phyloP scores from a whole-genome alignment of 2,113 vertebrate genomes.

The Pongo abelii region DNA sequence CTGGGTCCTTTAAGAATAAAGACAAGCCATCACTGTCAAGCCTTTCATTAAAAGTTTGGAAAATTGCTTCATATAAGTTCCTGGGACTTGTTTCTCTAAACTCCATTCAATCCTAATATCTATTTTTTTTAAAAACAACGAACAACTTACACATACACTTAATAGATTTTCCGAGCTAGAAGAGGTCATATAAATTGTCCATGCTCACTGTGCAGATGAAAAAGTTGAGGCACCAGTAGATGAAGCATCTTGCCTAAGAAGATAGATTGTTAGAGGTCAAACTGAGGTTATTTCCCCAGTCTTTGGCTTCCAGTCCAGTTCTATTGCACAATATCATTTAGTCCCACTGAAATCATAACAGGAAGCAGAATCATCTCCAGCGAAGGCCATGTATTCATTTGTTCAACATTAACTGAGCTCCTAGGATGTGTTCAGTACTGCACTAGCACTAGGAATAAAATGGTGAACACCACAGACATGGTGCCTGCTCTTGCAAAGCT shows the following conservation, averaged over 20 bases:
- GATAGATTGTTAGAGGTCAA: background rate
- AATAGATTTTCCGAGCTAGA: background rate
- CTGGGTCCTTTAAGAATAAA: background rate
- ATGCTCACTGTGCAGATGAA: background rate
- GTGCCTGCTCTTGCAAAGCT: background rate
- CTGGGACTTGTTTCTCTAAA: background rate
- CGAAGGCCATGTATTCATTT: background rate
- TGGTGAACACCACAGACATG: background rate
- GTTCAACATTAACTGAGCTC: background rate
- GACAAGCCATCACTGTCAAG: background rate
- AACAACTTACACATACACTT: background rate
- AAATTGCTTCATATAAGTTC: background rate
- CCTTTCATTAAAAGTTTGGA: background rate
- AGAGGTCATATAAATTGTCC: background rate
- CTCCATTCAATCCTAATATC: background rate
- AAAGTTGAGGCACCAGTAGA: background rate
- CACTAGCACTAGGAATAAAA: background rate
- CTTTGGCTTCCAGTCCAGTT: background rate
- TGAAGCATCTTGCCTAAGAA: background rate
- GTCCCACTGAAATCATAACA: background rate
- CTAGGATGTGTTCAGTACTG: background rate
- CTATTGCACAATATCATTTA: background rate
- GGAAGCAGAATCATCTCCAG: background rate
- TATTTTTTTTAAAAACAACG: background rate
- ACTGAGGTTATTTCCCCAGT: background rate